A percentile compares a stretch with the other conserved stretches of the same genome.
phyloP scores from a whole-genome alignment of 2,888 invertebrate species.

The Noctua janthe region DNA sequence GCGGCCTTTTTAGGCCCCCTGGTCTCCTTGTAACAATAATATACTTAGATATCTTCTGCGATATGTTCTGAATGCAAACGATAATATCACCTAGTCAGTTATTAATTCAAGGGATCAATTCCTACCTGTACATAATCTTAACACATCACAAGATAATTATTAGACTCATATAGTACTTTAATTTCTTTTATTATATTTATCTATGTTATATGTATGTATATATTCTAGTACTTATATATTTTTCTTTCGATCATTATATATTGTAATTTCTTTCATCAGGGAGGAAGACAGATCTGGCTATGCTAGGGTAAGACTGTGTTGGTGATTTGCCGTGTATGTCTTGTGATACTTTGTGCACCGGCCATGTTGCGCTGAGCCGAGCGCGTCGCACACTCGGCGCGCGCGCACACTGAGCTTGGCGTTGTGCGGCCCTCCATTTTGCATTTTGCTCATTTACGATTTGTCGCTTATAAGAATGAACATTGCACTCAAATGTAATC shows the following conservation, averaged over 20 bases:
- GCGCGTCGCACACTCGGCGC: conserved; percentile 50
- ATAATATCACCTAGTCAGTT: conserved; percentile 67
- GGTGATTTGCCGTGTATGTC: conserved; percentile 85
- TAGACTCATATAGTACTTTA: conserved; percentile 57
- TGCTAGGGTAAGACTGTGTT: conserved; percentile 90
- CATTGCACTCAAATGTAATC: conserved; percentile 73
- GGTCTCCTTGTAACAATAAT: conserved; percentile 55
- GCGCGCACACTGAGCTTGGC: conserved; percentile 74
- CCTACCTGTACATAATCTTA: conserved; percentile 65
- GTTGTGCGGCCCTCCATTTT: conserved; percentile 69
- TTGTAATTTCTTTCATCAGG: conserved; percentile 90
- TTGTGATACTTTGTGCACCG: conserved; percentile 81
- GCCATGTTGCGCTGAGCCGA: conserved; percentile 55
- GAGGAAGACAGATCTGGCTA: conserved; percentile 90
- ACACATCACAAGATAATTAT: conserved; percentile 58
- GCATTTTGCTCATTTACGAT: conserved; percentile 79
- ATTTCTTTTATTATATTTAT: conserved; percentile 66
- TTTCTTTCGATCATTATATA: conserved; percentile 75
- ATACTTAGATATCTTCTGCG: conserved; percentile 57
- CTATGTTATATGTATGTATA: conserved; percentile 69
- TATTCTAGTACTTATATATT: conserved; percentile 71
- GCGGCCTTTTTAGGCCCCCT: background rate
- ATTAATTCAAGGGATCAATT: conserved; percentile 56
- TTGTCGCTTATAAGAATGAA: conserved; percentile 80
- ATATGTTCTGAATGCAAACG: conserved; percentile 89